Evolutionary conservation across 2,888 invertebrate species (phyloP).

Genomic region (Euplexia lucipara): DNA sequence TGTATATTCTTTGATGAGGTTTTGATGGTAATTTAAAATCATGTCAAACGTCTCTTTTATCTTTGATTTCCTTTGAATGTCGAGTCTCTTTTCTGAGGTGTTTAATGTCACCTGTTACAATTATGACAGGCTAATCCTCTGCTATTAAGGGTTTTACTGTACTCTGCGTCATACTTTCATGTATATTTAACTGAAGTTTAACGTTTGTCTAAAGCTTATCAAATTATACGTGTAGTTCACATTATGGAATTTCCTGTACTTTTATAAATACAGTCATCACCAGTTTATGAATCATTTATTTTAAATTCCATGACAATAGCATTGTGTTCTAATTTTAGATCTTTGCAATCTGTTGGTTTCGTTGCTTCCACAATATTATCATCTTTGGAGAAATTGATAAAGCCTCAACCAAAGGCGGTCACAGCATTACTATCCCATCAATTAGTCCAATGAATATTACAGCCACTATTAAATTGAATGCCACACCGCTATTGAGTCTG

Average conservation of each 20-base stretch:
- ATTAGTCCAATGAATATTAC: slow-evolving; percentile 50
- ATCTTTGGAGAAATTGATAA: neutral
- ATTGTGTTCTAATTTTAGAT: slow-evolving; percentile 7
- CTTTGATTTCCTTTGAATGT: slow-evolving; percentile 21
- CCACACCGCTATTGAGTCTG: slow-evolving; percentile 54
- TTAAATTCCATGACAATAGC: slow-evolving; percentile 1
- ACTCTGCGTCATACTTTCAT: slow-evolving; percentile 5
- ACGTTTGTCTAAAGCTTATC: slow-evolving; percentile 7
- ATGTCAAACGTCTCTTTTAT: slow-evolving; percentile 15
- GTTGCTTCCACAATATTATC: neutral
- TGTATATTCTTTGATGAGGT: slow-evolving; percentile 14
- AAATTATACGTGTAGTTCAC: slow-evolving; percentile 1
- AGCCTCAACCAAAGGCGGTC: slow-evolving; percentile 18
- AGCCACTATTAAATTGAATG: slow-evolving; percentile 54
- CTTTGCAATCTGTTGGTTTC: neutral
- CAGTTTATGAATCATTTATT: slow-evolving; percentile 7
- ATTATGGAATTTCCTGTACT: neutral
- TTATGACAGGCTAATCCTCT: slow-evolving; percentile 28
- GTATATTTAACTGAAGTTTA: slow-evolving; percentile 15
- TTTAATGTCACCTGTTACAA: slow-evolving; percentile 20
- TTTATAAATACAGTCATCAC: neutral
- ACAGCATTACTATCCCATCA: slow-evolving; percentile 38
- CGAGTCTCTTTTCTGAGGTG: slow-evolving; percentile 15
- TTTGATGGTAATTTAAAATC: slow-evolving; percentile 7
- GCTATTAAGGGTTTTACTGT: slow-evolving; percentile 23